Evolutionary conservation across 2,888 invertebrate species (phyloP), one percentile per base, ranked within the genome.

Genomic region (Nomada lathburiana): DNA sequence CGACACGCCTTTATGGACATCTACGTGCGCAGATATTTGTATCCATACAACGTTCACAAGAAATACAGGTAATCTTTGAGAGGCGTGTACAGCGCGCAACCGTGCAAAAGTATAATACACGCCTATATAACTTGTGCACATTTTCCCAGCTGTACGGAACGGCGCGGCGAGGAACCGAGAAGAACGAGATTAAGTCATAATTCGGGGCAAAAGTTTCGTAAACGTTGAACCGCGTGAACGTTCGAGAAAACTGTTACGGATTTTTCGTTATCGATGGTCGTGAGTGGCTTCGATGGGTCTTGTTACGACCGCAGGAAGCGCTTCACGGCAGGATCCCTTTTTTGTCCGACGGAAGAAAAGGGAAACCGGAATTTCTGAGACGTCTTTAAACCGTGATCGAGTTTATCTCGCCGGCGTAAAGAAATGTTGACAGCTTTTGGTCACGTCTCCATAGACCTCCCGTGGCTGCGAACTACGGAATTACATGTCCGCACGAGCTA

Each of bases 381-480:
- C 50, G 42, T 2, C 52, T 23, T 86, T 84, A 86, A 86, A 86
- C 65, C 86, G 82, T 86, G 80, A 83, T 78, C 78, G 78, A 87
- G 82, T 88, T 84, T 84, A 57, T 88, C 79, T 84, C 62, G 53
- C 2, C n/a, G 50, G 7, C 65, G 76, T 77, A 84, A 85, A 75
- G 82, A 82, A 86, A 88, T 88, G 83, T 88, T 84, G 87, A 89
- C 89, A 89, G 77, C 65, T 80, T 80, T 83, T 88, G 88, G 89
- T 90, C 84, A 79, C 85, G 84, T 88, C 83, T 90, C 86, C 85
- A 90, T 89, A 73, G 90, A 89, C 86, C 88, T 36, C 88, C 88
- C 83, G 75, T 18, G 9, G 55, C 59, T 63, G 20, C 53, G 57
- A 76, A 78, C 76, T 70, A 65, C 73, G 2, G 23, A 42, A 62